Evolutionary conservation across 2,888 invertebrate species (phyloP).

Genomic region (Nysson spinosus): DNA sequence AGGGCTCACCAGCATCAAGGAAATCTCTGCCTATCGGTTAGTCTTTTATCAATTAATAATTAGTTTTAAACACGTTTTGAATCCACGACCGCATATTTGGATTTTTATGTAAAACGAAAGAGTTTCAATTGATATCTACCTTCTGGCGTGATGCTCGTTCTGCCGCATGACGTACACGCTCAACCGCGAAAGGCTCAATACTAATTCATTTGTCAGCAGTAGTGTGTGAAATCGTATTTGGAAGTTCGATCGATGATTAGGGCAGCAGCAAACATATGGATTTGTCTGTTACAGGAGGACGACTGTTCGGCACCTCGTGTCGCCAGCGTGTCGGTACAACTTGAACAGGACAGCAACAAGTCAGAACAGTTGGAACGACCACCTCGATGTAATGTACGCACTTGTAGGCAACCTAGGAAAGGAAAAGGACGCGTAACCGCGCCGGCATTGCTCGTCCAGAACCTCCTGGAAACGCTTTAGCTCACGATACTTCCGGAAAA

Average conservation of each 20-base stretch:
- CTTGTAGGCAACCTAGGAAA: slow-evolving; percentile 68
- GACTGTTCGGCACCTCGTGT: slow-evolving; percentile 71
- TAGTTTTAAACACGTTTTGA: not conserved
- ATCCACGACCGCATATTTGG: not conserved
- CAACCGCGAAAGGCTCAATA: too few relatives aligned
- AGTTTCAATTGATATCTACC: not conserved
- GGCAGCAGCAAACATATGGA: slow-evolving; percentile 39
- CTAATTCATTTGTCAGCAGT: too few relatives aligned
- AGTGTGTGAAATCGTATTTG: too few relatives aligned
- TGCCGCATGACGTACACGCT: too few relatives aligned
- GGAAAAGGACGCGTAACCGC: slow-evolving; percentile 69
- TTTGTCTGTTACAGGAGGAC: slow-evolving; percentile 66
- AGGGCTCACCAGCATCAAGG: slow-evolving; percentile 70
- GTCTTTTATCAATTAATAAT: slow-evolving; percentile 43
- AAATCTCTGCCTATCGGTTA: slow-evolving; percentile 72
- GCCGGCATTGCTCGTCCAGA: slow-evolving; percentile 72
- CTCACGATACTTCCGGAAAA: slow-evolving; percentile 35
- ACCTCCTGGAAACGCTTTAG: slow-evolving; percentile 74
- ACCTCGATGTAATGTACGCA: slow-evolving; percentile 70
- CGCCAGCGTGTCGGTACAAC: slow-evolving; percentile 72
- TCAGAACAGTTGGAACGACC: slow-evolving; percentile 71
- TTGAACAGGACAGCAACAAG: slow-evolving; percentile 75
- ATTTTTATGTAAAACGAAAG: not conserved
- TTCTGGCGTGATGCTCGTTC: too few relatives aligned
- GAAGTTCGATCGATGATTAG: too few relatives aligned